Conservation (phyloP, 2,113 vertebrate genomes). For the Dasypus novemcinctus region DNA sequence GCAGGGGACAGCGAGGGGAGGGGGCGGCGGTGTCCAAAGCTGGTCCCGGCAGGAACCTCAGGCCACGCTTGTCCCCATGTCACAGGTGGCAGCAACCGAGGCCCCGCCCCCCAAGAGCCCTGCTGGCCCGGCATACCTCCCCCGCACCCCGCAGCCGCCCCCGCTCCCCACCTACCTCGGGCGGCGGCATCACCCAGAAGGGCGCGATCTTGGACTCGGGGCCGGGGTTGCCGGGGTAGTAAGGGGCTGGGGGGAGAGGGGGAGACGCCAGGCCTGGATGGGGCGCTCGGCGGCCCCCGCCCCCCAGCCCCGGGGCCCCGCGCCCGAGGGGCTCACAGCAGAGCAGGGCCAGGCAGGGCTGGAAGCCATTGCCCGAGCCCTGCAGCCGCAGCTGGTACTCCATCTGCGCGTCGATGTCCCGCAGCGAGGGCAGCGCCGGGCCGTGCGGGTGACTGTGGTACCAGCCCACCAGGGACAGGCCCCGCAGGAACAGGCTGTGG, state of each 20-base stretch:
- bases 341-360: conserved; percentile 96
- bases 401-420: conserved; percentile 97
- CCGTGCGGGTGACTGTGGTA: conserved; percentile 97
- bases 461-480: conserved; percentile 96
- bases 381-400: conserved; percentile 96
- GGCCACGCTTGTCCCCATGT: no score
- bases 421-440: conserved; percentile 92
- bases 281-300: fast-evolving
- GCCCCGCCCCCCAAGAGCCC: background rate
- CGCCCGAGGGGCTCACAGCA: conserved; percentile 84
- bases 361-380: conserved; percentile 94
- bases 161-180: conserved; percentile 85
- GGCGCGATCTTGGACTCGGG: conserved; percentile 94
- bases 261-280: background rate
- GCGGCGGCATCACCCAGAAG: conserved; percentile 97
- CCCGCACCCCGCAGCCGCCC: background rate
- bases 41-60: no score
- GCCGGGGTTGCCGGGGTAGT: conserved; percentile 92
- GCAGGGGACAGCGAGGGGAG: no score
- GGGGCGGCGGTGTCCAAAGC: background rate
- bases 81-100: background rate
- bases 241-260: conserved; percentile 86
- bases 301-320: fast-evolving
- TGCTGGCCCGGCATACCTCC: background rate
- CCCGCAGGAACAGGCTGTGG: conserved; percentile 95